Evolutionary conservation across 2,113 vertebrate genomes (phyloP).

Genomic region (Phylloscopus trochilus): DNA sequence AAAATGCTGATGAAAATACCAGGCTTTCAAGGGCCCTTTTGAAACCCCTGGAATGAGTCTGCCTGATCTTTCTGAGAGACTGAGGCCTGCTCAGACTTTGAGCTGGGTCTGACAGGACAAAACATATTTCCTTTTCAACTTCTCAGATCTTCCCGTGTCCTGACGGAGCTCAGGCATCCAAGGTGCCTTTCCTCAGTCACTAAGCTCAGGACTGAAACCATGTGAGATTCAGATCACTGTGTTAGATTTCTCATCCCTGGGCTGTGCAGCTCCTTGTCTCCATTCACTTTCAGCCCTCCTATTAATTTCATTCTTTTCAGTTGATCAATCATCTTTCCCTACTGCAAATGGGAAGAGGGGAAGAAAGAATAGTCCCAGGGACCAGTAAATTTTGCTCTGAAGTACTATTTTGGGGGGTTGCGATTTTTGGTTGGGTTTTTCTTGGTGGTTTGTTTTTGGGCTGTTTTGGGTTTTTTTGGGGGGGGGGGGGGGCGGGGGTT

Average conservation of each 20-base stretch:
- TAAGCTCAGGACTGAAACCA: background rate
- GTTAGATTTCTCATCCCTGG: background rate
- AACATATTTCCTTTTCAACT: background rate
- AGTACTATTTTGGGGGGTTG: background rate
- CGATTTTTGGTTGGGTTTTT: background rate
- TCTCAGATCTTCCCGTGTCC: background rate
- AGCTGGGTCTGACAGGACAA: background rate
- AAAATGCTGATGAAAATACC: background rate
- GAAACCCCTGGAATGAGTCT: background rate
- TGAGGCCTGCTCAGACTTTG: background rate
- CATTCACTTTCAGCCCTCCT: background rate
- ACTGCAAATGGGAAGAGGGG: background rate
- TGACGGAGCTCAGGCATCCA: background rate
- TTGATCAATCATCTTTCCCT: background rate
- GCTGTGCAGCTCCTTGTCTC: background rate
- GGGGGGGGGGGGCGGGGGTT: fast-evolving
- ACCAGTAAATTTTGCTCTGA: background rate
- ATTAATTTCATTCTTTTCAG: background rate
- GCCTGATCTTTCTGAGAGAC: background rate
- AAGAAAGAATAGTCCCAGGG: background rate
- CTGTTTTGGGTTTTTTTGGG: too few relatives aligned
- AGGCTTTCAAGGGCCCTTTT: background rate
- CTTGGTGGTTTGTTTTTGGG: background rate
- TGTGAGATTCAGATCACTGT: background rate
- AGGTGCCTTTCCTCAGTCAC: background rate